Evolutionary conservation across 2,888 invertebrate species (phyloP), one percentile per base, ranked within the genome.

Genomic region (Unio delphinus): DNA sequence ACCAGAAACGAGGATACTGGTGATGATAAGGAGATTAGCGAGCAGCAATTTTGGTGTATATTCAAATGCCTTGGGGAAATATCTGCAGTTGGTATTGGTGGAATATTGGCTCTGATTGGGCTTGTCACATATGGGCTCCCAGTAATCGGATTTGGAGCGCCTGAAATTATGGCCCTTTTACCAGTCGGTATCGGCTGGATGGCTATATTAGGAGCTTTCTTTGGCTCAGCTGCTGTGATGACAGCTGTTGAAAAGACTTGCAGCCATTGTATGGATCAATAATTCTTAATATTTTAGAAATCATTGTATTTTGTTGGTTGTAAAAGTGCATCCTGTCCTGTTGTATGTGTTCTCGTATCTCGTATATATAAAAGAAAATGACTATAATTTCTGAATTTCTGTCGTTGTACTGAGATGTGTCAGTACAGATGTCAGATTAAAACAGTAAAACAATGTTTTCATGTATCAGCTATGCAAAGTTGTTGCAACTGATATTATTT

Each of bases 11-110:
- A 15, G 45, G 45, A 45, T 45, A 11, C 11, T 15, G 15, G 15
- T 45, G 45, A 45, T 45, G 45, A 15, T 15, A 45, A 11, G 15
- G 15, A 15, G 2, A 64, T 64, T 18, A 28, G 2, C 30, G 64
- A 64, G 30, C 0, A 26, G 8, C 20, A 18, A 8, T 64, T 64
- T 56, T 64, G 64, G 64, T 64, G 64, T 56, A 26, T 64, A 20
- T 64, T 64, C 30, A 55, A 64, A 15, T 64, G 64, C 55, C 64
- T 64, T 11, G 64, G 64, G 4, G 64, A 34, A 0, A 56, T 23
- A 4, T 20, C 30, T n/a, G 64, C 57, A 26, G 64, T 64, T 23
- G 64, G 56, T 17, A 15, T 64, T 11, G 56, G 28, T 20, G 64
- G 57, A 0, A 56, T 56, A 4, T 28, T 64, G 30, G 56, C 64